phyloP scores from a whole-genome alignment of 2,888 invertebrate species.

The Athalia rosae region DNA sequence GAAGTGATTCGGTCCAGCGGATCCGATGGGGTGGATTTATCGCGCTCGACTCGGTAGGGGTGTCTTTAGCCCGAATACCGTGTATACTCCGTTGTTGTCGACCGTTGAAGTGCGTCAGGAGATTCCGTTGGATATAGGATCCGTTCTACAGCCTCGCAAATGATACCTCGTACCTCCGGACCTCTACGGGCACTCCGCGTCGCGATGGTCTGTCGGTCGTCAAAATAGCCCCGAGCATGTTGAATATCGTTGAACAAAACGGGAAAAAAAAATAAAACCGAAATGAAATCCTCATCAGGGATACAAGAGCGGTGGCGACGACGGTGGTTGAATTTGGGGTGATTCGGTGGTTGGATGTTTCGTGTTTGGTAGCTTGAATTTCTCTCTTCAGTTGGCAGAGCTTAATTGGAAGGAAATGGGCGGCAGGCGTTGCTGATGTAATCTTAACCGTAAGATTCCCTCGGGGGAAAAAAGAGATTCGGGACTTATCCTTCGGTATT shows the following conservation, averaged over 20 bases:
- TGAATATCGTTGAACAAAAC: too few species aligned
- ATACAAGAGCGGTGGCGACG: background rate
- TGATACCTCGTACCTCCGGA: too few species aligned
- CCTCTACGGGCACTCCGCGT: too few species aligned
- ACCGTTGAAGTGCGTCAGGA: too few species aligned
- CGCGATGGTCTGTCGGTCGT: background rate
- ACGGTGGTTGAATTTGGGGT: background rate
- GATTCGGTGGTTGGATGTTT: background rate
- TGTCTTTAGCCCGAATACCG: too few species aligned
- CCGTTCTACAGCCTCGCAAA: too few species aligned
- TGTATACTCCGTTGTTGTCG: too few species aligned
- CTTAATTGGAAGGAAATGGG: conserved; percentile 43
- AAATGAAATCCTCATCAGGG: conserved; percentile 36
- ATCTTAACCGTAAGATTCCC: conserved; percentile 33
- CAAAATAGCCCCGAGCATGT: background rate
- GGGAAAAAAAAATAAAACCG: background rate
- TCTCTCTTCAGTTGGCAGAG: conserved; percentile 35
- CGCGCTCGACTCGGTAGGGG: too few species aligned
- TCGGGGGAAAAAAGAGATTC: background rate
- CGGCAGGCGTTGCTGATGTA: conserved; percentile 25
- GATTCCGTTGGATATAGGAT: too few species aligned
- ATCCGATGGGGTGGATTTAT: too few species aligned
- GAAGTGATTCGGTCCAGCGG: too few species aligned
- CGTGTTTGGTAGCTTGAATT: conserved; percentile 27
- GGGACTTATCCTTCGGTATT: too few species aligned